Evolutionary conservation across 2,888 invertebrate species (phyloP), one percentile per base, ranked within the genome.

Genomic region (Conistra vaccinii): DNA sequence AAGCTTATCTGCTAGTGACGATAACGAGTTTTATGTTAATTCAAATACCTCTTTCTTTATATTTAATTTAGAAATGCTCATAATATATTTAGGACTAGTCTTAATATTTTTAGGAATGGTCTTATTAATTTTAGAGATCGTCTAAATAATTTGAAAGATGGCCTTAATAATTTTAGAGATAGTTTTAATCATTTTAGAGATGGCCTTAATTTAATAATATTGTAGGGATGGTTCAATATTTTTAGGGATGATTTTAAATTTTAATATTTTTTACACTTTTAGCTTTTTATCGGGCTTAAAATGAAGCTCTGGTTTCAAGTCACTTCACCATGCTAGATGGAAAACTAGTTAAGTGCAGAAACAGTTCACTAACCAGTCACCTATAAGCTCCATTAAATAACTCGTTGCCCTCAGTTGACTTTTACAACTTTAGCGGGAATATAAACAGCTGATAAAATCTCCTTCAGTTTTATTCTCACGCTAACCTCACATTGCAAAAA

Each of bases 401-500:
- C 82, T 85, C 80, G 80, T 78, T 84, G 80, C 84, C 82, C 85
- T 76, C 77, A 85, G 77, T 85, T 85, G 82, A 74, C 84, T 81
- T 85, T 78, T 78, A 84, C 84, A 84, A 78, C 84, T 78, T 78
- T 73, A 78, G 84, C 74, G 78, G 81, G 70, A 81, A 72, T 81
- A 67, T 80, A 78, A 78, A 81, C 76, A 72, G 62, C 81, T 82
- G 85, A 84, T 85, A 78, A 65, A 62, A 85, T 85, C 84, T 85
- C 63, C 69, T 81, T 67, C 58, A 74, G 58, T 83, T 71, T 39
- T 76, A 72, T 79, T 84, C 85, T 79, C 81, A 78, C 81, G 81
- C 72, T 62, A 63, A 60, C 68, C 42, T 58, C 32, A 48, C 45
- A n/a, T 69, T 48, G 68, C 53, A 48, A 69, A 69, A 65, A 60